Conservation (phyloP, 2,797 vertebrate genomes). For the Hydrocynus forskahlii region DNA sequence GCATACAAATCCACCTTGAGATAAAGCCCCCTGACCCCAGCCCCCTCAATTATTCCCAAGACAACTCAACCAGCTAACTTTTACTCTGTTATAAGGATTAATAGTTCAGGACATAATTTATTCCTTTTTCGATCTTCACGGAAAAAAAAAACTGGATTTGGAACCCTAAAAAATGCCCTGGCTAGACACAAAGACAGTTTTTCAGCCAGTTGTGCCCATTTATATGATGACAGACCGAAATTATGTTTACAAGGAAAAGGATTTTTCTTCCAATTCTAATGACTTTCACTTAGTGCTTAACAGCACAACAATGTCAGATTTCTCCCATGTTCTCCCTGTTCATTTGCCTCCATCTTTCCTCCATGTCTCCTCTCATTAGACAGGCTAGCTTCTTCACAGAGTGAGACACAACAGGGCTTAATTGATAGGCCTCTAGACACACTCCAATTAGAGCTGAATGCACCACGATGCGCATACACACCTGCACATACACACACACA, state of each 20-base stretch:
- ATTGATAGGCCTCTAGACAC: slow-evolving; percentile 61
- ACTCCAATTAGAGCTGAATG: slow-evolving; percentile 62
- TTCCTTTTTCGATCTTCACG: background rate
- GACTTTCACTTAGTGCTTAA: slow-evolving; percentile 49
- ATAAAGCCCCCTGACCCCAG: slow-evolving; percentile 33
- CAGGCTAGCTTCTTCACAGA: slow-evolving; percentile 50
- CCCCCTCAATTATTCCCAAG: slow-evolving; percentile 10
- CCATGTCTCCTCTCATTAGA: slow-evolving; percentile 55
- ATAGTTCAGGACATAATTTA: background rate
- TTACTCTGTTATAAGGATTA: background rate
- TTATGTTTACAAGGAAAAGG: slow-evolving; percentile 45
- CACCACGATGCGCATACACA: slow-evolving; percentile 53
- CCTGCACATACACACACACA: slow-evolving; percentile 18
- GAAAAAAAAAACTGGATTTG: background rate
- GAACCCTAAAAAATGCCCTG: background rate
- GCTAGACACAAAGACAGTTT: background rate
- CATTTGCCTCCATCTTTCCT: slow-evolving; percentile 50
- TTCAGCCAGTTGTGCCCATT: slow-evolving; percentile 39
- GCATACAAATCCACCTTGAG: slow-evolving; percentile 35
- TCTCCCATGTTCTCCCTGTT: slow-evolving; percentile 47
- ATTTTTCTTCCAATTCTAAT: slow-evolving; percentile 48
- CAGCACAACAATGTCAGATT: slow-evolving; percentile 53
- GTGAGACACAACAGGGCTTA: slow-evolving; percentile 51
- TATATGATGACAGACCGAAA: slow-evolving; percentile 58
- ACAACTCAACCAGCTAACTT: slow-evolving; percentile 5